Evolutionary conservation across 2,888 invertebrate genomes (phyloP), one percentile per base, ranked within the genome.

Genomic region (Philaethria dido): DNA sequence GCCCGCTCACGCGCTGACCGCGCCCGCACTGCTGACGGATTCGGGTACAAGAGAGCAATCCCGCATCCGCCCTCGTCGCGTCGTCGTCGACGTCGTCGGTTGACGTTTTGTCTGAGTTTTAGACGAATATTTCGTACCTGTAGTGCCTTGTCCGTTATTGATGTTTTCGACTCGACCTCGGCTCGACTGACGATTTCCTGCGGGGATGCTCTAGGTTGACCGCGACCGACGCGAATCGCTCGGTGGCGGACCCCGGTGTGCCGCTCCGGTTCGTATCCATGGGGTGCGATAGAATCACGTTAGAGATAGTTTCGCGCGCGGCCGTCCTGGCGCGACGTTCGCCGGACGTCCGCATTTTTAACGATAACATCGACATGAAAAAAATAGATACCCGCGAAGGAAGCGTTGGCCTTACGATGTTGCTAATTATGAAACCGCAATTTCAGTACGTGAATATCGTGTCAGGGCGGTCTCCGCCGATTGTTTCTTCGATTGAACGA

Each of bases 1-100:
- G 92, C 67, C 92, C 92, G 80, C 90, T 92, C 75, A 93, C 92
- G 65, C 92, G 93, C 81, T 92, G 87, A 76, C n/a, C 65, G 44
- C 69, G 45, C 48, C 29, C 13, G 39, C 13, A 9, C 33, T 9
- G 6, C 33, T 1, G 13, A 13, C 39, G n/a, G n/a, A n/a, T n/a
- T n/a, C n/a, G n/a, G n/a, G n/a, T n/a, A n/a, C n/a, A n/a, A n/a
- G n/a, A n/a, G n/a, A n/a, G n/a, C n/a, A n/a, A n/a, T n/a, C 33
- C 33, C 33, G 33, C 25, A 25, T 5, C 33, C 33, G n/a, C n/a
- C n/a, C n/a, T n/a, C n/a, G n/a, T n/a, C n/a, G 29, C 48, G 5
- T 3, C 16, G 11, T 9, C 18, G 20, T 14, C 36, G n/a, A n/a
- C n/a, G n/a, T 18, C 36, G 22, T 39, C 22, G 55, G 55, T 39